Percentiles rank a stretch among this genome's conserved stretches.
These are phyloP conservation scores for Epiblema foenella DNA, from an alignment of 2,888 invertebrate species.

Conservation along the genomic window DNA sequence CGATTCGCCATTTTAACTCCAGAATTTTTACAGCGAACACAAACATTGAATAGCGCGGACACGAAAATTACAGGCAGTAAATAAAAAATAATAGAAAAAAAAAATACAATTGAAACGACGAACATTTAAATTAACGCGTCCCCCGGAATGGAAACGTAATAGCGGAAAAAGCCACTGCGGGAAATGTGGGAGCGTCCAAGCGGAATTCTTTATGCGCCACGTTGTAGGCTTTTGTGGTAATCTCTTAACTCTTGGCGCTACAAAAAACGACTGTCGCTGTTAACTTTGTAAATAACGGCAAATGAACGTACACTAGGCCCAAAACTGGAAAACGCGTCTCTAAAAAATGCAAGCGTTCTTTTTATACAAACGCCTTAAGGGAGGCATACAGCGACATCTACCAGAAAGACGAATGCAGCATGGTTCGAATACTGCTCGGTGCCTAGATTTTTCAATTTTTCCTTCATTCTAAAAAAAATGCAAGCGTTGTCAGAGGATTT, in stretches of 20 bases:
- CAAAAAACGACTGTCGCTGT: conserved; percentile 36
- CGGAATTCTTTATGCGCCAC: conserved; percentile 39
- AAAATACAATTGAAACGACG: conserved; percentile 33
- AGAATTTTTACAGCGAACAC: conserved; percentile 1
- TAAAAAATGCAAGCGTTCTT: too few relatives aligned
- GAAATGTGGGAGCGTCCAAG: conserved; percentile 33
- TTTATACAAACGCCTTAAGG: too few relatives aligned
- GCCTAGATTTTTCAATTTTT: too few relatives aligned
- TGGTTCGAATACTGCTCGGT: too few relatives aligned
- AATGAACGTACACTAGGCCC: background rate
- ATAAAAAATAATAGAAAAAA: conserved; percentile 27
- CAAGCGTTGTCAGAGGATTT: too few relatives aligned
- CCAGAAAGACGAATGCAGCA: too few relatives aligned
- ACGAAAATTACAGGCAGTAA: conserved; percentile 25
- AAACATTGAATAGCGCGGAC: conserved; percentile 26
- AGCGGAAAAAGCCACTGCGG: conserved; percentile 38
- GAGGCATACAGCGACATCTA: too few relatives aligned
- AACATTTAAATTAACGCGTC: conserved; percentile 43
- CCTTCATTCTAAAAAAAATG: too few relatives aligned
- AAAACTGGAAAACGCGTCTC: too few relatives aligned
- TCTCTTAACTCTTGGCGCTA: conserved; percentile 42
- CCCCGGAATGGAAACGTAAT: conserved; percentile 35
- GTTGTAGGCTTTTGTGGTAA: conserved; percentile 42
- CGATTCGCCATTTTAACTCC: background rate
- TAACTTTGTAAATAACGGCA: conserved; percentile 14